Evolutionary conservation across 2,113 vertebrate species (phyloP).

Genomic region (Rhizomys pruinosus): DNA sequence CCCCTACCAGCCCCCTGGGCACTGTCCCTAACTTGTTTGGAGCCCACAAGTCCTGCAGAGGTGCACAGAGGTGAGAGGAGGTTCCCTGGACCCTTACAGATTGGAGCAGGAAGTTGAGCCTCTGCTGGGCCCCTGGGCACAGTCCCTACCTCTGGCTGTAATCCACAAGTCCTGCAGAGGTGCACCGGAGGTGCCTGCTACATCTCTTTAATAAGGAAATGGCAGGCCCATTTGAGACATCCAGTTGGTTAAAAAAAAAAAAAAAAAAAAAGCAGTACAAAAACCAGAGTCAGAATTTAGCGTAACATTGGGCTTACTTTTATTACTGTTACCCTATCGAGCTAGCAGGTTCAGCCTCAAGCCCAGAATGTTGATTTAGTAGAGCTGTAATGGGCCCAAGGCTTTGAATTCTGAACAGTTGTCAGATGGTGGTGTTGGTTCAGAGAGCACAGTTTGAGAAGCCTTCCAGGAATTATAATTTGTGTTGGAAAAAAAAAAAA

Average conservation of each 20-base stretch:
- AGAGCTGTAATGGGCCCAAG: neutral
- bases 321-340: neutral
- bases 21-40: too few relatives aligned
- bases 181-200: too few relatives aligned
- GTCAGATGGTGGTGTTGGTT: neutral
- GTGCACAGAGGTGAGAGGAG: too few relatives aligned
- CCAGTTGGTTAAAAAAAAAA: constrained; percentile 28
- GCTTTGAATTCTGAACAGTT: neutral
- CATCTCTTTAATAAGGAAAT: constrained; percentile 44
- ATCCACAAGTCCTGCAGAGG: too few relatives aligned
- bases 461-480: neutral
- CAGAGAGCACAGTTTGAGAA: constrained; percentile 13
- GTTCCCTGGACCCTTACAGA: too few relatives aligned
- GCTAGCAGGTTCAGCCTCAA: neutral
- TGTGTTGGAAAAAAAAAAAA: neutral
- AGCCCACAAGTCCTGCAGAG: too few relatives aligned
- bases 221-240: neutral
- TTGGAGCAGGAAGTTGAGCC: too few relatives aligned
- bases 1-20: too few relatives aligned
- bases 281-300: neutral
- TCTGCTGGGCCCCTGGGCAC: too few relatives aligned
- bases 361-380: neutral
- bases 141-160: too few relatives aligned
- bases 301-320: neutral
- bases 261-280: constrained; percentile 15